These are phyloP conservation scores for Himalopsyche phryganea DNA, from an alignment of 1,140 invertebrate species.

Conservation along the genomic window DNA sequence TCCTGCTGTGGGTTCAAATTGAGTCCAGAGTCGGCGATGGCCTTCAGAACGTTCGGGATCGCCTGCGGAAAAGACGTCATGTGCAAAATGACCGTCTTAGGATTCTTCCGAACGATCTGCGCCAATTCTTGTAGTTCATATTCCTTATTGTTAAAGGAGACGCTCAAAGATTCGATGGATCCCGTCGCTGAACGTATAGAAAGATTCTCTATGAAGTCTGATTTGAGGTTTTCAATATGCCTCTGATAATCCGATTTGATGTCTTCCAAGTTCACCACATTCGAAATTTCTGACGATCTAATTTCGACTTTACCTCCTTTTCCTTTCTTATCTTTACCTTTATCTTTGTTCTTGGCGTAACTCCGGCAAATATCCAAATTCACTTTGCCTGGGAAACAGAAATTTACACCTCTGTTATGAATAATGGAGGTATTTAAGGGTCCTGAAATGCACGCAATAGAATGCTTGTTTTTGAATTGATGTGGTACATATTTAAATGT, in stretches of 20 bases:
- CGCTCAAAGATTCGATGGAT: slow-evolving; percentile 70
- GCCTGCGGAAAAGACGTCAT: slow-evolving; percentile 79
- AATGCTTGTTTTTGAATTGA: too few relatives aligned
- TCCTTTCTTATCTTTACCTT: slow-evolving; percentile 58
- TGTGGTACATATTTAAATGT: too few relatives aligned
- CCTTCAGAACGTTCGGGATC: slow-evolving; percentile 71
- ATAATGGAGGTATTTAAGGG: too few relatives aligned
- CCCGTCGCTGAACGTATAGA: slow-evolving; percentile 68
- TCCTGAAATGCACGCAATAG: too few relatives aligned
- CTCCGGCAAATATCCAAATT: not conserved
- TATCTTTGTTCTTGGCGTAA: slow-evolving; percentile 54
- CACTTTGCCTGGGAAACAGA: not conserved
- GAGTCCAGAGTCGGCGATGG: slow-evolving; percentile 76
- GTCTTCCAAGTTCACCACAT: slow-evolving; percentile 67
- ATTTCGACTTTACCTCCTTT: slow-evolving; percentile 66
- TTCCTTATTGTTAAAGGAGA: slow-evolving; percentile 76
- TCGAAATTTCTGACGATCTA: slow-evolving; percentile 63
- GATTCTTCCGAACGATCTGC: slow-evolving; percentile 83
- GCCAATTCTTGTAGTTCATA: slow-evolving; percentile 85
- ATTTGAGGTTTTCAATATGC: slow-evolving; percentile 67
- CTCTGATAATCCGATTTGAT: slow-evolving; percentile 65
- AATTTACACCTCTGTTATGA: not conserved
- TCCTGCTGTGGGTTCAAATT: slow-evolving; percentile 95
- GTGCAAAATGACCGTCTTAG: slow-evolving; percentile 82
- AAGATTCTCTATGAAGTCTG: slow-evolving; percentile 76